Percentiles rank a stretch among this genome's conserved stretches.
These are phyloP conservation scores for Aphis craccivora DNA, from an alignment of 1,140 invertebrate species.

Conservation along the genomic window DNA sequence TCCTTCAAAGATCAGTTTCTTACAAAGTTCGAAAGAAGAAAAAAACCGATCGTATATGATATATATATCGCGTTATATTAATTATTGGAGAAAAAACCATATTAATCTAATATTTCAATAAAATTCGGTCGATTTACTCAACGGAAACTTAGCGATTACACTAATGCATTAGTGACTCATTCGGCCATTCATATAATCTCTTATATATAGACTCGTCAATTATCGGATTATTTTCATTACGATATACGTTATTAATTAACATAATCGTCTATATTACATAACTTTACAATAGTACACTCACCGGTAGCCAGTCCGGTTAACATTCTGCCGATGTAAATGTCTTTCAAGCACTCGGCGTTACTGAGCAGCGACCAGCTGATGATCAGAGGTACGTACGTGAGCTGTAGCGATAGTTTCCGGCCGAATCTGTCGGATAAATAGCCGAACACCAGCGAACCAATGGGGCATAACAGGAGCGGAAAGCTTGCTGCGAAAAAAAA, in stretches of 20 bases:
- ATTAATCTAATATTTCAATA: too few species aligned
- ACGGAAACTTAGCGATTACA: neutral
- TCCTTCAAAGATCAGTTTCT: neutral
- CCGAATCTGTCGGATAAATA: slow-evolving; percentile 73
- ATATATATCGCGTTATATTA: too few species aligned
- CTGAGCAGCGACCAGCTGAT: slow-evolving; percentile 67
- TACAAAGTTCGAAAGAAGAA: neutral
- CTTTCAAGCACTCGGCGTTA: slow-evolving; percentile 64
- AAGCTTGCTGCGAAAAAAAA: slow-evolving; percentile 67
- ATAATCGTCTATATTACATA: neutral
- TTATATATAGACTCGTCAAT: neutral
- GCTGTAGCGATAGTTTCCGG: slow-evolving; percentile 68
- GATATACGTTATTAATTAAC: neutral
- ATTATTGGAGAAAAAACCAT: too few species aligned
- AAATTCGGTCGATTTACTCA: too few species aligned
- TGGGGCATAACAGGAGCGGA: slow-evolving; percentile 67
- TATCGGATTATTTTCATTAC: neutral
- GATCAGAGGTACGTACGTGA: slow-evolving; percentile 67
- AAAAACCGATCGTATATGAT: too few species aligned
- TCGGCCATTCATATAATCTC: neutral
- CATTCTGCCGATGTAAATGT: slow-evolving; percentile 67
- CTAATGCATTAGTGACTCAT: neutral
- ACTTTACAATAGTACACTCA: slow-evolving; percentile 30
- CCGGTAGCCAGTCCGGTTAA: slow-evolving; percentile 64
- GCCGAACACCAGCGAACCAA: slow-evolving; percentile 67